These are phyloP conservation scores for Drosophila biarmipes DNA, from an alignment of 1,140 invertebrate species.

Conservation along the genomic window DNA sequence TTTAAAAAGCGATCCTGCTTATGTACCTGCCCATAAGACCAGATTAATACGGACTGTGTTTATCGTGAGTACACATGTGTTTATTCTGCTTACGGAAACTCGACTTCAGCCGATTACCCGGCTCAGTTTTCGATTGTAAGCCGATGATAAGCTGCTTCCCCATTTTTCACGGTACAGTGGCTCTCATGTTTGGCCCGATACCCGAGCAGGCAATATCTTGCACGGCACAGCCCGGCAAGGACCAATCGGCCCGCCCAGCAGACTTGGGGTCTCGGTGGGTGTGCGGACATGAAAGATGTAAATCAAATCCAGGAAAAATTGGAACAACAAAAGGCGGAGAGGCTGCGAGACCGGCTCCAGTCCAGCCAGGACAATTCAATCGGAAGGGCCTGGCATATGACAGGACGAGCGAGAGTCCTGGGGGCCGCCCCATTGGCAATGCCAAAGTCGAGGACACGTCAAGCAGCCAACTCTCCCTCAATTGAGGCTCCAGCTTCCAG, in stretches of 20 bases:
- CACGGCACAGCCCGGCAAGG: conserved; percentile 39
- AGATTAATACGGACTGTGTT: conserved; percentile 6
- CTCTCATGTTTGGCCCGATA: conserved; percentile 12
- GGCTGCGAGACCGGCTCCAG: not conserved
- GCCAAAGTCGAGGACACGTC: conserved; percentile 49
- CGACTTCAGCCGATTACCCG: conserved; percentile 20
- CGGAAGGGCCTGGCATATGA: conserved; percentile 42
- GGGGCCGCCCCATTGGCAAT: conserved; percentile 10
- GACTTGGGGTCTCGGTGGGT: conserved; percentile 19
- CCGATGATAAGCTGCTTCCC: conserved; percentile 18
- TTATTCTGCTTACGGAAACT: conserved; percentile 7
- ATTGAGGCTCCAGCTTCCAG: conserved; percentile 41
- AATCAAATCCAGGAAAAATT: conserved; percentile 49
- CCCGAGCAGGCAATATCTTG: conserved; percentile 29
- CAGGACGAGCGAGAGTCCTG: conserved; percentile 22
- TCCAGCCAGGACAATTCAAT: conserved; percentile 35
- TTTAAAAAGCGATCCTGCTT: no score
- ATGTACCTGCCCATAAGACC: no score
- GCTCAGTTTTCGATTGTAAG: conserved; percentile 29
- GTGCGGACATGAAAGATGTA: conserved; percentile 43
- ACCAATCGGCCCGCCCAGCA: conserved; percentile 18
- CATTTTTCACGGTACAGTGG: conserved; percentile 23
- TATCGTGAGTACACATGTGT: conserved; percentile 2
- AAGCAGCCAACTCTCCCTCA: conserved; percentile 34
- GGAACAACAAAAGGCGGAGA: conserved; percentile 34